These are phyloP conservation scores for Origma solitaria DNA, from an alignment of 2,113 vertebrate species.

Conservation along the genomic window DNA sequence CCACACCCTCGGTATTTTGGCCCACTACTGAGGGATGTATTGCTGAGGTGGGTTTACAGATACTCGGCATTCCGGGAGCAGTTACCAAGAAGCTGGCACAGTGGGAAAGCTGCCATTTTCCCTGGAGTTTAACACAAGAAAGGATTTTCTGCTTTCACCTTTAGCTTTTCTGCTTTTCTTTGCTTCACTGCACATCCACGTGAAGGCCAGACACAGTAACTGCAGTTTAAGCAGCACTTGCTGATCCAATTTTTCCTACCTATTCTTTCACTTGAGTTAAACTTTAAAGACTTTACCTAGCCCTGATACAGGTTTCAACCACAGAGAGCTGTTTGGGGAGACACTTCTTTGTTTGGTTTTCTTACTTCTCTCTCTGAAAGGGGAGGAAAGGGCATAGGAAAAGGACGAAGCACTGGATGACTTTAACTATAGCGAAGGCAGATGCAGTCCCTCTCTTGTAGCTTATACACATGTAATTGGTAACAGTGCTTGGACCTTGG, in stretches of 20 bases:
- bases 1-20: not conserved
- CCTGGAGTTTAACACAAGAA: not conserved
- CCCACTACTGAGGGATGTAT: not conserved
- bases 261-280: not conserved
- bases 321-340: not conserved
- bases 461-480: constrained; percentile 21
- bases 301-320: not conserved
- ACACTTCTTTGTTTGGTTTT: not conserved
- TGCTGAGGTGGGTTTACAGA: not conserved
- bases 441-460: not conserved
- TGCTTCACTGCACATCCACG: not conserved
- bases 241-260: not conserved
- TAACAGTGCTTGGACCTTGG: constrained; percentile 26
- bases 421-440: not conserved
- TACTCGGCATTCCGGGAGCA: not conserved
- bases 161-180: not conserved
- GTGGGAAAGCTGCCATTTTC: not conserved
- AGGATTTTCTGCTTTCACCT: not conserved
- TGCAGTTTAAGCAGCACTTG: not conserved
- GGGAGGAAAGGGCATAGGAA: not conserved
- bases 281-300: not conserved
- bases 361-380: not conserved
- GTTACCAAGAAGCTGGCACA: not conserved
- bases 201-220: not conserved
- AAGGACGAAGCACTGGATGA: not conserved